phyloP scores from a whole-genome alignment of 2,113 vertebrate species.

The Phalacrocorax aristotelis region DNA sequence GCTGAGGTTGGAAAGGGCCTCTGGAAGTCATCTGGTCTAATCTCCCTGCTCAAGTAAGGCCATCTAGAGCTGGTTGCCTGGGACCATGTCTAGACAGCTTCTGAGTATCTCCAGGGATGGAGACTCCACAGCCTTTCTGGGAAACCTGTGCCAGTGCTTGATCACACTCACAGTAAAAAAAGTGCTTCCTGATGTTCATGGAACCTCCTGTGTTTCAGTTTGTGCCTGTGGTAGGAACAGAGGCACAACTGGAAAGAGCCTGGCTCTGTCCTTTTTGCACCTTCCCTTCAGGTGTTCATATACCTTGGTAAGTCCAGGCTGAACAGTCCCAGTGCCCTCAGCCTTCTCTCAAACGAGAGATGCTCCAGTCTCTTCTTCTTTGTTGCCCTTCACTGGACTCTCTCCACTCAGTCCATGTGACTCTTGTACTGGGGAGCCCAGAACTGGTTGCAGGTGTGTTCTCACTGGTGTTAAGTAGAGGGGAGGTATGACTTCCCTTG shows the following conservation, averaged over 20 bases:
- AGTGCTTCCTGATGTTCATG: background rate
- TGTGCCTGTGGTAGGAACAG: background rate
- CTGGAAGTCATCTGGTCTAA: background rate
- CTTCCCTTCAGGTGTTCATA: background rate
- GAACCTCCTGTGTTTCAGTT: background rate
- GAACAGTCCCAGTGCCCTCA: background rate
- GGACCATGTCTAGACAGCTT: rapidly evolving
- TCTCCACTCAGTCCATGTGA: background rate
- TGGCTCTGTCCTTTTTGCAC: background rate
- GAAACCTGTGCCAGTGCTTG: background rate
- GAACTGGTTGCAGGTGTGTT: background rate
- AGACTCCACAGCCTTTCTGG: background rate
- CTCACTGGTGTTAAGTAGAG: background rate
- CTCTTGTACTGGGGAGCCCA: background rate
- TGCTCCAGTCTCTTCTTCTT: background rate
- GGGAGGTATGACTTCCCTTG: background rate
- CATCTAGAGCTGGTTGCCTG: background rate
- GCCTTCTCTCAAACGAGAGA: rapidly evolving
- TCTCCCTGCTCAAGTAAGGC: background rate
- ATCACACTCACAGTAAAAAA: background rate
- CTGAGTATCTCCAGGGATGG: background rate
- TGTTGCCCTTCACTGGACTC: rapidly evolving
- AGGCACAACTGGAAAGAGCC: background rate
- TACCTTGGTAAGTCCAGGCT: background rate
- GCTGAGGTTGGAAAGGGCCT: background rate